Conservation (phyloP, 2,888 invertebrate genomes). For the Ctena decussata region DNA sequence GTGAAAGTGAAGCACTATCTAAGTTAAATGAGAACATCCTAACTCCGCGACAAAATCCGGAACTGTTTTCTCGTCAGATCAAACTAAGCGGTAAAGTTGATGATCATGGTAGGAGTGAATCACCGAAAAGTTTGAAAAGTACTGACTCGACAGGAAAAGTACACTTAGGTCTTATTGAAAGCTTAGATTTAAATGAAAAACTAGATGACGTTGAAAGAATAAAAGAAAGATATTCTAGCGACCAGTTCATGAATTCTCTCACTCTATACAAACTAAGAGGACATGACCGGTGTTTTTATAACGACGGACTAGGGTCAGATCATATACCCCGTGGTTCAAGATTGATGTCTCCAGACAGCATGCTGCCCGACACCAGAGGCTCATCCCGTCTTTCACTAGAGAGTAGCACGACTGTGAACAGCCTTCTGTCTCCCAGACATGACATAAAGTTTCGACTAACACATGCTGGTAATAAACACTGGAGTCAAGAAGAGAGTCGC, state of each 20-base stretch:
- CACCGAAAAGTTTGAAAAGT: slow-evolving; percentile 59
- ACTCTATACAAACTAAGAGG: slow-evolving; percentile 56
- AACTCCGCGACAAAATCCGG: slow-evolving; percentile 63
- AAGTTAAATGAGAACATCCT: slow-evolving; percentile 50
- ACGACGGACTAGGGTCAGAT: slow-evolving; percentile 28
- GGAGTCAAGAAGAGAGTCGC: slow-evolving; percentile 47
- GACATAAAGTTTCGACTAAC: not conserved
- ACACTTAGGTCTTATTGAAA: slow-evolving; percentile 61
- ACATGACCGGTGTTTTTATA: slow-evolving; percentile 59
- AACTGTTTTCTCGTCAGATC: slow-evolving; percentile 62
- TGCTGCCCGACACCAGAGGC: not conserved
- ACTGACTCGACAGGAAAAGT: slow-evolving; percentile 59
- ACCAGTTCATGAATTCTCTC: slow-evolving; percentile 57
- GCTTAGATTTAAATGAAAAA: slow-evolving; percentile 59
- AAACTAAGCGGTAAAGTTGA: slow-evolving; percentile 34
- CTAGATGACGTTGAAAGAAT: slow-evolving; percentile 61
- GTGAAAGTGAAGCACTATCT: slow-evolving; percentile 43
- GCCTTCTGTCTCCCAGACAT: slow-evolving; percentile 19
- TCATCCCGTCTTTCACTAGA: slow-evolving; percentile 34
- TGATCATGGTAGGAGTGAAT: slow-evolving; percentile 33
- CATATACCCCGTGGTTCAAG: slow-evolving; percentile 55
- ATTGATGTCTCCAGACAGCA: slow-evolving; percentile 26
- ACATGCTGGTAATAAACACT: not conserved
- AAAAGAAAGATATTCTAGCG: slow-evolving; percentile 61
- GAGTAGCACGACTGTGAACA: slow-evolving; percentile 36